Base-by-base conservation (phyloP, 2,797 vertebrate species). In the Pangasius djambal region DNA sequence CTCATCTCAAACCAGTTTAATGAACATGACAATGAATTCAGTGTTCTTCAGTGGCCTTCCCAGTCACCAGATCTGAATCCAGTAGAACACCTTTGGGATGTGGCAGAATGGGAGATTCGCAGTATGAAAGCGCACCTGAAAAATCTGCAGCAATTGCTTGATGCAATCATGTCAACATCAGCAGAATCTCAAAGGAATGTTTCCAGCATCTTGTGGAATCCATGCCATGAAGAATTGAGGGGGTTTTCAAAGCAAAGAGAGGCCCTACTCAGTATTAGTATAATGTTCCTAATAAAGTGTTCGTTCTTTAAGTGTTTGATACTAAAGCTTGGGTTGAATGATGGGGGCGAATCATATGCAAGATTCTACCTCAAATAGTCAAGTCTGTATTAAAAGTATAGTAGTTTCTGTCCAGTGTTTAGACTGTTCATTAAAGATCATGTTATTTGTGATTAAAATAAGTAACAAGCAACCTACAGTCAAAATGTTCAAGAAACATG, bases 401-500 rank as follows among this genome's bases (percentile, higher is more conserved):
- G 25, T 13, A 44, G 34, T 84, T 65, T 88, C n/a, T 10, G 12
- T 65, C 15, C 31, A 65, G 28, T 37, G 55, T 31, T 57, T 37
- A 57, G 22, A 88, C 6, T 63, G 78, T 2, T 78, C 34, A 48
- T 61, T 16, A 69, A 44, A 34, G n/a, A 31, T 57, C 16, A 28
- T 57, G 25, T 81, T 70, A 48, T 85, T 78, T 77, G 25, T 55
- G 25, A 86, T 31, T 28, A 79, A 63, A 67, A 4, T 84, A 69
- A 31, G 22, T n/a, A 59, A 28, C 74, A 81, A 59, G 83, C 81
- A 40, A 77, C 5, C 25, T 40, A 48, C 34, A 79, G 6, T 77
- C 37, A 70, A 18, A 83, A 31, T 59, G 12, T 16, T 48, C 44
- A 28, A 44, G 57, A 86, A 74, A 57, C 89, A 92, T 89, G 90